Conservation (phyloP, 1,140 invertebrate species). For the Hestina assimilis region DNA sequence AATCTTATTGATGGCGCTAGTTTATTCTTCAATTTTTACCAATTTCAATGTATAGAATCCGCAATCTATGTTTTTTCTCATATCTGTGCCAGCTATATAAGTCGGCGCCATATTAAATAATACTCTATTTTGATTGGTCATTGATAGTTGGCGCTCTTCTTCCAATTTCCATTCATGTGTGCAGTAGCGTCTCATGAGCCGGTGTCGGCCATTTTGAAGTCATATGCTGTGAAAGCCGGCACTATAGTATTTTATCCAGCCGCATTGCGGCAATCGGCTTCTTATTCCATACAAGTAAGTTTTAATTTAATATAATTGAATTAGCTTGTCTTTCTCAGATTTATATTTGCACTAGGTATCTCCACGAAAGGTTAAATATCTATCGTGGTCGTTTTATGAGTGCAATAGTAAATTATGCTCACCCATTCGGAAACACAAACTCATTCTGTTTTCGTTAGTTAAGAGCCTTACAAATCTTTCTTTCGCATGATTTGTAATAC, state of each 20-base stretch:
- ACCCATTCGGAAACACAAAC: constrained; percentile 73
- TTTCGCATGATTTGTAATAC: neutral
- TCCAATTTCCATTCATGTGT: constrained; percentile 31
- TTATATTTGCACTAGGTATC: constrained; percentile 69
- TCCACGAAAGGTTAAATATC: constrained; percentile 53
- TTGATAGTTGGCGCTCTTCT: constrained; percentile 19
- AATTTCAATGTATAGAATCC: too few species aligned
- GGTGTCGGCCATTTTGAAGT: constrained; percentile 59
- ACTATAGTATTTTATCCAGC: constrained; percentile 44
- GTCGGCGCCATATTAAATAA: constrained; percentile 38
- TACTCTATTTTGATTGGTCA: constrained; percentile 71
- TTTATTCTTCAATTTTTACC: too few species aligned
- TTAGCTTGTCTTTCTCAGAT: constrained; percentile 7
- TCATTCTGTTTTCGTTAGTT: constrained; percentile 71
- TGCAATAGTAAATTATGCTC: constrained; percentile 64
- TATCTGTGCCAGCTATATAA: too few species aligned
- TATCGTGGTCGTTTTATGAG: constrained; percentile 67
- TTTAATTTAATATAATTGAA: constrained; percentile 3
- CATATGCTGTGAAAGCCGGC: constrained; percentile 12
- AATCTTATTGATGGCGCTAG: too few species aligned
- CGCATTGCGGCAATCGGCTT: constrained; percentile 57
- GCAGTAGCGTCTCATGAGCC: constrained; percentile 24
- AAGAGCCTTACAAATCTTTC: constrained; percentile 59
- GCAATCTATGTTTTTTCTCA: too few species aligned
- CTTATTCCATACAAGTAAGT: constrained; percentile 47